These are phyloP conservation scores for Dicyrtoma fusca DNA, from an alignment of 2,888 invertebrate species.

Conservation along the genomic window DNA sequence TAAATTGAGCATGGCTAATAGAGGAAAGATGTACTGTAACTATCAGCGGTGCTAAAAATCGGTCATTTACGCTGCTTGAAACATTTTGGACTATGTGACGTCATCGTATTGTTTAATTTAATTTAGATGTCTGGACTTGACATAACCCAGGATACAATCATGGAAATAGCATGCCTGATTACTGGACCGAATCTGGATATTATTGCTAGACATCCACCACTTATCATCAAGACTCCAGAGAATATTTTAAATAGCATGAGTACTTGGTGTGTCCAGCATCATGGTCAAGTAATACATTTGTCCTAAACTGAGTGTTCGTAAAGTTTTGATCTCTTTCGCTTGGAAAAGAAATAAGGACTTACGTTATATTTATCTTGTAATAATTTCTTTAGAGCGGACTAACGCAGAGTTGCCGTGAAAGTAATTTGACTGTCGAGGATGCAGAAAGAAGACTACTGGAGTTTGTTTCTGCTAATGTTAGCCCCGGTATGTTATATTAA, in stretches of 20 bases:
- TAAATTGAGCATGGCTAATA: no score
- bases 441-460: slow-evolving; percentile 74
- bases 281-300: slow-evolving; percentile 68
- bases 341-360: no score
- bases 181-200: slow-evolving; percentile 80
- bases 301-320: no score
- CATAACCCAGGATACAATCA: slow-evolving; percentile 72
- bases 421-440: slow-evolving; percentile 67
- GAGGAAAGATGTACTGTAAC: no score
- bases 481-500: no score
- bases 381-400: slow-evolving; percentile 73
- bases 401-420: slow-evolving; percentile 71
- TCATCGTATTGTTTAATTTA: no score
- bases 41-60: no score
- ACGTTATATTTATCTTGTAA: background rate
- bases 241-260: slow-evolving; percentile 75
- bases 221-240: slow-evolving; percentile 78
- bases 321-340: no score
- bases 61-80: no score
- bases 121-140: slow-evolving; percentile 87
- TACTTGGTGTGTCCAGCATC: slow-evolving; percentile 81
- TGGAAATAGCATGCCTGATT: slow-evolving; percentile 88
- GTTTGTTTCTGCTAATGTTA: slow-evolving; percentile 69
- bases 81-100: no score
- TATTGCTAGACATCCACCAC: slow-evolving; percentile 73